Evolutionary conservation across 2,113 vertebrate species (phyloP).

Genomic region (Oreochromis tanganicae): DNA sequence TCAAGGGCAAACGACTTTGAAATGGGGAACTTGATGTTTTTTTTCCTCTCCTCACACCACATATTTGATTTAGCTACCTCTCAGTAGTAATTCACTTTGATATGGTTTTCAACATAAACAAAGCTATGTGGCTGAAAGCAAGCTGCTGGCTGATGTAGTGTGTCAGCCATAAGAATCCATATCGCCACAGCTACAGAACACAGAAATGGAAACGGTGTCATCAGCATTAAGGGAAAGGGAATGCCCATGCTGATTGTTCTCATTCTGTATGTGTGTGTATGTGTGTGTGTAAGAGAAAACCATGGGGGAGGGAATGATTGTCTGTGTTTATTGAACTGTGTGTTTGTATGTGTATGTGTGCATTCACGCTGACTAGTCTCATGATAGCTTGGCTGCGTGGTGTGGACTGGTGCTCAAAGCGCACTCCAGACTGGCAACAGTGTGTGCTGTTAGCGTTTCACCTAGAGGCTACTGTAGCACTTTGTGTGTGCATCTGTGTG

Average conservation of each 20-base stretch:
- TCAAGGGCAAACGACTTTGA: constrained; percentile 59
- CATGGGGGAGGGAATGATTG: constrained; percentile 40
- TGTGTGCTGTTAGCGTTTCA: constrained; percentile 18
- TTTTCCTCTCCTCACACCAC: constrained; percentile 7
- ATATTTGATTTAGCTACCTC: constrained; percentile 68
- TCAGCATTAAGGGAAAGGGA: constrained; percentile 59
- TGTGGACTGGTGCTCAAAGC: constrained; percentile 62
- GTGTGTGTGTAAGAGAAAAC: background rate
- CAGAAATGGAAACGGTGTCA: constrained; percentile 60
- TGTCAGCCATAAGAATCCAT: constrained; percentile 63
- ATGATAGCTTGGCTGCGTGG: constrained; percentile 47
- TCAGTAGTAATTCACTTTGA: constrained; percentile 65
- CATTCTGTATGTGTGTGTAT: background rate
- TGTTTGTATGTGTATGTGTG: constrained; percentile 33
- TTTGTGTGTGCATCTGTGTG: background rate
- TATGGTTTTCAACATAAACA: constrained; percentile 70
- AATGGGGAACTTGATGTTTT: constrained; percentile 62
- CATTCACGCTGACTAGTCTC: constrained; percentile 46
- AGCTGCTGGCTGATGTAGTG: constrained; percentile 60
- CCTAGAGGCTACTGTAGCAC: constrained; percentile 16
- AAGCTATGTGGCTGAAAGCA: constrained; percentile 64
- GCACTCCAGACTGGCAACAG: constrained; percentile 35
- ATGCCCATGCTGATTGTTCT: constrained; percentile 39
- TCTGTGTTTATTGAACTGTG: constrained; percentile 54
- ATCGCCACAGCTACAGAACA: constrained; percentile 51